These are phyloP conservation scores for Steinernema hermaphroditum DNA, from an alignment of 2,888 invertebrate genomes.

Conservation along the genomic window DNA sequence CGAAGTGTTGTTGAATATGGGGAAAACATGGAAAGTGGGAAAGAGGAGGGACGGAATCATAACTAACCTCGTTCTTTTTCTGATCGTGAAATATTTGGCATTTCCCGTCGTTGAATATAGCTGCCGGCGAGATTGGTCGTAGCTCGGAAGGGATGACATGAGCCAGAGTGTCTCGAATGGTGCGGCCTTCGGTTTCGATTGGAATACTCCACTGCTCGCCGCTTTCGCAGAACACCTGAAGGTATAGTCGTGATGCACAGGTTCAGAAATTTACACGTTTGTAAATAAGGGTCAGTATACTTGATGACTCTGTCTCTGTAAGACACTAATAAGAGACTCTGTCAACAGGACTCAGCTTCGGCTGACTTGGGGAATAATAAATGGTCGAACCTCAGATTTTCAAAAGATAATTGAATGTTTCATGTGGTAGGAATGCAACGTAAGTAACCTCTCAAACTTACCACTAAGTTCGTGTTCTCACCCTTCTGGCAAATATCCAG, in stretches of 20 bases:
- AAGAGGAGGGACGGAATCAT: neutral
- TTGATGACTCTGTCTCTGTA: no score
- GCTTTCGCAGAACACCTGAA: slow-evolving; percentile 3
- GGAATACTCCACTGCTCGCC: slow-evolving; percentile 59
- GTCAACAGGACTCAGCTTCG: no score
- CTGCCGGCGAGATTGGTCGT: slow-evolving; percentile 24
- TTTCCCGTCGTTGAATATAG: slow-evolving; percentile 9
- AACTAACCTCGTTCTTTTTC: slow-evolving; percentile 17
- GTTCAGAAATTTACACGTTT: no score
- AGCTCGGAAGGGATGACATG: slow-evolving; percentile 52
- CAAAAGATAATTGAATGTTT: no score
- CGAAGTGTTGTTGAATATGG: slow-evolving; percentile 1
- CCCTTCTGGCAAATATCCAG: slow-evolving; percentile 12
- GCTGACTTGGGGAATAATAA: no score
- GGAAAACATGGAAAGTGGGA: neutral
- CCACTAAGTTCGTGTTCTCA: slow-evolving; percentile 44
- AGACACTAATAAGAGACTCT: no score
- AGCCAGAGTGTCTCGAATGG: slow-evolving; percentile 54
- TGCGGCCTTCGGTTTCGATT: slow-evolving; percentile 50
- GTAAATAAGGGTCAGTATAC: no score
- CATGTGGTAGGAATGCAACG: slow-evolving; percentile 52
- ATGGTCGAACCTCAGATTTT: no score
- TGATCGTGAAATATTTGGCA: slow-evolving; percentile 11
- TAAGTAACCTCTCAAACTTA: slow-evolving; percentile 35
- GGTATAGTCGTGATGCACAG: no score